Evolutionary conservation across 2,888 invertebrate species (phyloP), one percentile per base, ranked within the genome.

Genomic region (Acanthococcus lagerstroemiae): DNA sequence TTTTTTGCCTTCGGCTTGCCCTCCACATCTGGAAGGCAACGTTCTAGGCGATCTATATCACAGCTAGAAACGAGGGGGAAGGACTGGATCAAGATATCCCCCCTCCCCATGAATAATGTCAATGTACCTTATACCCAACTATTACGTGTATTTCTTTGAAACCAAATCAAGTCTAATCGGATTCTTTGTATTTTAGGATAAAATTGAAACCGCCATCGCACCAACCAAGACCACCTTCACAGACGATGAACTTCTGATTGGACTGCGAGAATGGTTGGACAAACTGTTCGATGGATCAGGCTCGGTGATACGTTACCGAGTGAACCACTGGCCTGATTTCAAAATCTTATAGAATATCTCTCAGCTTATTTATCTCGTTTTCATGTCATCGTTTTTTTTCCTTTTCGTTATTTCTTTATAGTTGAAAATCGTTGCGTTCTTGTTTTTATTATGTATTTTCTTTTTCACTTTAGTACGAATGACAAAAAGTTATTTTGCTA

Each of bases 311-410:
- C 87, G 95, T 72, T 96, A 95, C 79, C 89, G 92, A 77, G 86
- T 99, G 72, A 93, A 94, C 78, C 94, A 94, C 78, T 99, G 97
- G 97, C 97, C 97, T n/a, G 92, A 93, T 75, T 93, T 91, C 81
- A 86, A 67, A 55, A 66, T 67, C 54, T 66, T 63, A 54, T 63
- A 44, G 44, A 27, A 3, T 30, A n/a, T 15, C 17, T 54, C 37
- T 54, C 37, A 22, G 19, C 27, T 27, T 52, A 17, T 48, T 46
- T 46, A 21, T 63, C 22, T 54, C 15, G 21, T 52, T 52, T 52
- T 63, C 30, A 44, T 52, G 30, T 50, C 50, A 52, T 26, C 37
- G 15, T 52, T 52, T 52, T 22, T 9, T 52, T 15, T 12, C 22
- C 15, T 22, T 22, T 52, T 52, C 22, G 15, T 52, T 3, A 22